Conservation (phyloP, 2,797 vertebrate genomes). For the Mionectes olivaceus region DNA sequence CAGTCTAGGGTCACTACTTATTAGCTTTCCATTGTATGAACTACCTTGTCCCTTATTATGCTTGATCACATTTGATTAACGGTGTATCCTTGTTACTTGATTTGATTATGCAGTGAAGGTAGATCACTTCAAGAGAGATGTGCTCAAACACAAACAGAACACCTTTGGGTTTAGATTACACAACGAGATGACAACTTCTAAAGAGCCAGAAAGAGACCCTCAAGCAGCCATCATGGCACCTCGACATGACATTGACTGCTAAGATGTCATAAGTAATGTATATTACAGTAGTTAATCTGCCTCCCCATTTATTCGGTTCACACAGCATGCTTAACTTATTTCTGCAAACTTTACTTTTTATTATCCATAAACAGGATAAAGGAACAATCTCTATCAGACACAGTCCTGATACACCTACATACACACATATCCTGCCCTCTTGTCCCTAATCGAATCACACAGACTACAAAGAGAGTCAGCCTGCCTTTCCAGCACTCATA, state of each 20-base stretch:
- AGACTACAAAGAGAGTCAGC: neutral
- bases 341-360: neutral
- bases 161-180: neutral
- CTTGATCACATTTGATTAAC: neutral
- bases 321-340: neutral
- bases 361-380: neutral
- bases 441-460: rapidly evolving
- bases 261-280: neutral
- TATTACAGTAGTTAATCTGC: neutral
- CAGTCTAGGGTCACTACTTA: neutral
- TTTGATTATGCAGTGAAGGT: neutral
- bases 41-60: neutral
- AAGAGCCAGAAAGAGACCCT: neutral
- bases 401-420: neutral
- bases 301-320: neutral
- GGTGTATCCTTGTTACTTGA: neutral
- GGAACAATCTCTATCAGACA: neutral
- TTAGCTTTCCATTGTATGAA: neutral
- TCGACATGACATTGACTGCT: neutral
- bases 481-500: constrained; percentile 50
- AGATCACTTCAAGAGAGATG: neutral
- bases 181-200: neutral
- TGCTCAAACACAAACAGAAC: neutral
- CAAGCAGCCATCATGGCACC: rapidly evolving
- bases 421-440: neutral